Percentiles rank a stretch among this genome's conserved stretches.
Conservation (phyloP, 2,888 invertebrate species). For the Globia sparganii region DNA sequence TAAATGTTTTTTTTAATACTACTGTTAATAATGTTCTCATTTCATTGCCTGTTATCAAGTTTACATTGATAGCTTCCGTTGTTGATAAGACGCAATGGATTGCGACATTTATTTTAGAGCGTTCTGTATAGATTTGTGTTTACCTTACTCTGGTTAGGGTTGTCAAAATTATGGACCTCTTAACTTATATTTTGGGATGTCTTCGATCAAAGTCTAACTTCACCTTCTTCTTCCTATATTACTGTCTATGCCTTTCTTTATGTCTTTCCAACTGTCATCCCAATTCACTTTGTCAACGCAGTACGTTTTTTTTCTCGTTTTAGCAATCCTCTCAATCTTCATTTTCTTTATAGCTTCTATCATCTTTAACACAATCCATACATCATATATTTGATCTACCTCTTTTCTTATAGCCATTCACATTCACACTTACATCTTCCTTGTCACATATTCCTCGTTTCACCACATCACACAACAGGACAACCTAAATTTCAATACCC, state of each 20-base stretch:
- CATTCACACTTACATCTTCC: too few relatives aligned
- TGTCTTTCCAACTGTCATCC: not conserved
- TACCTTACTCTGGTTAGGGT: constrained; percentile 42
- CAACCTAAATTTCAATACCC: not conserved
- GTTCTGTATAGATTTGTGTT: constrained; percentile 45
- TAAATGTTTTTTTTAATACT: constrained; percentile 24
- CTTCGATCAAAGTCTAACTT: not conserved
- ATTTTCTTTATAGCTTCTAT: not conserved
- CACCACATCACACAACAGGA: too few relatives aligned
- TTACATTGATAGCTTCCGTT: constrained; percentile 47
- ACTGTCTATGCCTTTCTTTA: not conserved
- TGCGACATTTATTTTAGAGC: constrained; percentile 41
- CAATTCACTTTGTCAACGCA: too few relatives aligned
- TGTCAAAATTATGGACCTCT: constrained; percentile 14
- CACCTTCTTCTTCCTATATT: too few relatives aligned
- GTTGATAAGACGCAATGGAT: constrained; percentile 53
- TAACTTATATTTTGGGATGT: not conserved
- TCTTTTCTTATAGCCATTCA: not conserved
- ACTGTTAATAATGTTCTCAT: constrained; percentile 17
- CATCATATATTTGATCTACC: too few relatives aligned
- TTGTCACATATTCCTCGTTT: too few relatives aligned
- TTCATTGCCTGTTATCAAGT: constrained; percentile 50
- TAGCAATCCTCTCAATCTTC: not conserved
- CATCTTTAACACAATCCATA: not conserved
- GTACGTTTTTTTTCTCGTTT: too few relatives aligned